A percentile compares a stretch with the other conserved stretches of the same genome.
These are phyloP conservation scores for Anaspis maculata DNA, from an alignment of 2,888 invertebrate species.

Conservation along the genomic window DNA sequence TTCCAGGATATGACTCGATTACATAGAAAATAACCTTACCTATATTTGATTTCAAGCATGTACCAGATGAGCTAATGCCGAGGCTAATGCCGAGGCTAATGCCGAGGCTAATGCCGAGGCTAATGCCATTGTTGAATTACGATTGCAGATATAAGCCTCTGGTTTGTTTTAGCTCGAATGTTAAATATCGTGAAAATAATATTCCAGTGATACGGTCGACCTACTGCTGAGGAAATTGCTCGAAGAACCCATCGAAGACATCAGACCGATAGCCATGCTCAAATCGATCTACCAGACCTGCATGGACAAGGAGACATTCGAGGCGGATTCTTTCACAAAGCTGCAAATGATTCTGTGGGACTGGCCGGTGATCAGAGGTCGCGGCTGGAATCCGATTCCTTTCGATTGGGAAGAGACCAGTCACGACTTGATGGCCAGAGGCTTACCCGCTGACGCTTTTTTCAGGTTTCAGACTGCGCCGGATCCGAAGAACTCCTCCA, in stretches of 20 bases:
- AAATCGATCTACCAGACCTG: conserved; percentile 73
- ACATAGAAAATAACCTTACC: too few relatives aligned
- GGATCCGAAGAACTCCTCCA: background rate
- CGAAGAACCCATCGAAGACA: conserved; percentile 52
- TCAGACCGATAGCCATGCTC: conserved; percentile 58
- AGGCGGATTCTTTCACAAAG: conserved; percentile 4
- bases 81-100: too few relatives aligned
- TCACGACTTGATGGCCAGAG: background rate
- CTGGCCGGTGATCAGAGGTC: conserved; percentile 77
- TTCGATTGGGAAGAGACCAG: conserved; percentile 39
- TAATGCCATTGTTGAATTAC: too few relatives aligned
- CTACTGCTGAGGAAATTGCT: too few relatives aligned
- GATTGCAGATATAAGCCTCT: too few relatives aligned
- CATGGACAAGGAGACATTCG: conserved; percentile 54
- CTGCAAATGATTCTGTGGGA: conserved; percentile 50
- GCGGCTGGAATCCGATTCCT: conserved; percentile 54
- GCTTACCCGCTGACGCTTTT: background rate
- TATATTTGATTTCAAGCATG: too few relatives aligned
- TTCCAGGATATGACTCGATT: too few relatives aligned
- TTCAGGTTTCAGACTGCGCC: background rate
- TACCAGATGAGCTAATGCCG: too few relatives aligned
- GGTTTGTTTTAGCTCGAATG: too few relatives aligned
- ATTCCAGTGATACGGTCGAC: too few relatives aligned
- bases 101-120: too few relatives aligned
- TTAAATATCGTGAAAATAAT: too few relatives aligned